phyloP scores from a whole-genome alignment of 2,888 invertebrate species.

The Macaria liturata region DNA sequence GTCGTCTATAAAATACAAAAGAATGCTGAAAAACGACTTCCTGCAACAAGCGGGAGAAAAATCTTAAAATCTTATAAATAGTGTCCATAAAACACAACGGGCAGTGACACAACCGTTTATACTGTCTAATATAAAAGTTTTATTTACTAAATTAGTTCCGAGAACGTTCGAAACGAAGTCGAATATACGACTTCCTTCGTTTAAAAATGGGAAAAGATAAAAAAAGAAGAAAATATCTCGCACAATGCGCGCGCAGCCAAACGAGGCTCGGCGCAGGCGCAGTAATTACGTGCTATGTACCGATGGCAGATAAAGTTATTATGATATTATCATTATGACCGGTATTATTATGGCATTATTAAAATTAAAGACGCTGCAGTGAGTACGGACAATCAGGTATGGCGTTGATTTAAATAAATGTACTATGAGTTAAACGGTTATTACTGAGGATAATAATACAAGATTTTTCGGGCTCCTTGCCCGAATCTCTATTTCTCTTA shows the following conservation, averaged over 20 bases:
- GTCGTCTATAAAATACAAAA: conserved; percentile 30
- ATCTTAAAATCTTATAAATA: conserved; percentile 57
- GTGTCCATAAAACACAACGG: conserved; percentile 65
- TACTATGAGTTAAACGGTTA: no score
- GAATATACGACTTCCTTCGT: conserved; percentile 71
- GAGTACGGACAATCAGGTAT: neutral
- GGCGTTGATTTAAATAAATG: no score
- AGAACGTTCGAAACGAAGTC: conserved; percentile 47
- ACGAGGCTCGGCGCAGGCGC: conserved; percentile 61
- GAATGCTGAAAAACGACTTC: conserved; percentile 63
- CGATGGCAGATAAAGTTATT: conserved; percentile 43
- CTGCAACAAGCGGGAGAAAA: conserved; percentile 43
- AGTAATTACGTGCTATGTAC: conserved; percentile 67
- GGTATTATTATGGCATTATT: conserved; percentile 17
- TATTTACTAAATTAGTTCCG: conserved; percentile 72
- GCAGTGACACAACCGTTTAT: conserved; percentile 36
- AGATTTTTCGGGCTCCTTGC: no score
- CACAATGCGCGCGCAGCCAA: conserved; percentile 68
- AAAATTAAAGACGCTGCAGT: conserved; percentile 11
- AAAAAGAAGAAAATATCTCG: conserved; percentile 57
- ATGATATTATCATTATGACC: conserved; percentile 14
- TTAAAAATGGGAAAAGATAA: conserved; percentile 69
- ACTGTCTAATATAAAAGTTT: conserved; percentile 52
- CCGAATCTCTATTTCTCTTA: no score
- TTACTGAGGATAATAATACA: no score